These are phyloP conservation scores for Pyrgilauda ruficollis DNA, from an alignment of 2,113 vertebrate species.

Conservation along the genomic window DNA sequence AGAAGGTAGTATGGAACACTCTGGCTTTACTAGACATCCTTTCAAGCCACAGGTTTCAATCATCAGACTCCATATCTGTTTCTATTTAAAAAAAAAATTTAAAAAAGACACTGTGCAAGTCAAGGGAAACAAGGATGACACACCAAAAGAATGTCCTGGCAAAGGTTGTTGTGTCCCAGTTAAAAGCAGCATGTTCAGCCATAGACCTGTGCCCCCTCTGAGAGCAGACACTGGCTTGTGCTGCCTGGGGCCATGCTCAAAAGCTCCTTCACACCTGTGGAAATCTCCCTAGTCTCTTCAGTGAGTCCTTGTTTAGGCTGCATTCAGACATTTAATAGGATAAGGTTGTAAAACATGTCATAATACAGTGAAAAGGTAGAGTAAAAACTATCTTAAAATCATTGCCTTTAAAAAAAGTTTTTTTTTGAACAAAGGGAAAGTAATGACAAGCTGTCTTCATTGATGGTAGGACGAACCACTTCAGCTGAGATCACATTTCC, in stretches of 20 bases:
- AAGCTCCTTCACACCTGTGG: neutral
- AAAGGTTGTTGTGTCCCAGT: neutral
- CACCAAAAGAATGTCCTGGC: neutral
- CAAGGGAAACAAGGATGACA: neutral
- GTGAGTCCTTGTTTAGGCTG: neutral
- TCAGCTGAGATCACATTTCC: neutral
- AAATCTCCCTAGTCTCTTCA: neutral
- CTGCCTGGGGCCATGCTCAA: neutral
- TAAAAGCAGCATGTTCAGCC: neutral
- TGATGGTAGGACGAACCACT: neutral
- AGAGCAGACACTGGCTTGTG: fast-evolving
- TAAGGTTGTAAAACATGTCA: neutral
- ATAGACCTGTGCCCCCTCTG: neutral
- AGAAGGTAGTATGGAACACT: neutral
- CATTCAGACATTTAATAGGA: neutral
- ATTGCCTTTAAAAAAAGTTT: neutral
- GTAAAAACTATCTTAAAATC: neutral
- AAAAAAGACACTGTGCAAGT: neutral
- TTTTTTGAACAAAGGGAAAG: neutral
- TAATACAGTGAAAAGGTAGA: neutral
- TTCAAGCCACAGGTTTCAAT: neutral
- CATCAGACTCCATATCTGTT: neutral
- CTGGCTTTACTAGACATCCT: neutral
- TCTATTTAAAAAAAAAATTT: neutral
- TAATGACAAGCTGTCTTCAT: neutral